Conservation (phyloP, 2,888 invertebrate species). For the Uloborus plumipes region DNA sequence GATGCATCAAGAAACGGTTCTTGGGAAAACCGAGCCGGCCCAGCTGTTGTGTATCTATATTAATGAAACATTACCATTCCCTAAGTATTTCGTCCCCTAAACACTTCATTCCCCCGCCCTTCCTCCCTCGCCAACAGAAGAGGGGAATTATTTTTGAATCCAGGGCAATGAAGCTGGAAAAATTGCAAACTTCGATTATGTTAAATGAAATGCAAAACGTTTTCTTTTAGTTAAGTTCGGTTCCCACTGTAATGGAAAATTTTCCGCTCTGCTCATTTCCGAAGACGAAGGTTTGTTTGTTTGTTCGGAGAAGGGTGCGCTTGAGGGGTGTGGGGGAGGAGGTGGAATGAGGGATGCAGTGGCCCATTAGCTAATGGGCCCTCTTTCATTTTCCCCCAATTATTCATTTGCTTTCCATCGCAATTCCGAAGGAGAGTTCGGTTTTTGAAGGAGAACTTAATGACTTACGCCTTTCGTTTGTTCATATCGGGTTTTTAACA, state of each 20-base stretch:
- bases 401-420: no score
- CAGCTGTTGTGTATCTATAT: conserved; percentile 52
- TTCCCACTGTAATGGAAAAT: conserved; percentile 59
- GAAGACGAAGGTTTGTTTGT: background rate
- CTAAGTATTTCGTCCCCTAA: conserved; percentile 19
- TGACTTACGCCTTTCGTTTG: no score
- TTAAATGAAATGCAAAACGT: conserved; percentile 63
- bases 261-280: conserved; percentile 26
- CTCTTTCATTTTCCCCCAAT: no score
- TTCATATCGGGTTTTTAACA: no score
- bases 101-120: background rate
- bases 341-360: no score
- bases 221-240: conserved; percentile 60
- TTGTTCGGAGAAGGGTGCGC: no score
- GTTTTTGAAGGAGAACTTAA: no score
- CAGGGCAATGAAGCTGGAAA: conserved; percentile 53
- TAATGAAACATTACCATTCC: conserved; percentile 59
- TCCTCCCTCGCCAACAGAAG: background rate
- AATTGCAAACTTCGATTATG: conserved; percentile 63
- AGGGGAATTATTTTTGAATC: conserved; percentile 37
- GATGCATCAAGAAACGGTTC: no score
- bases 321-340: no score
- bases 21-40: background rate
- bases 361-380: no score
- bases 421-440: no score